Conservation (phyloP, 1,140 invertebrate species). For the Conus betulinus region DNA sequence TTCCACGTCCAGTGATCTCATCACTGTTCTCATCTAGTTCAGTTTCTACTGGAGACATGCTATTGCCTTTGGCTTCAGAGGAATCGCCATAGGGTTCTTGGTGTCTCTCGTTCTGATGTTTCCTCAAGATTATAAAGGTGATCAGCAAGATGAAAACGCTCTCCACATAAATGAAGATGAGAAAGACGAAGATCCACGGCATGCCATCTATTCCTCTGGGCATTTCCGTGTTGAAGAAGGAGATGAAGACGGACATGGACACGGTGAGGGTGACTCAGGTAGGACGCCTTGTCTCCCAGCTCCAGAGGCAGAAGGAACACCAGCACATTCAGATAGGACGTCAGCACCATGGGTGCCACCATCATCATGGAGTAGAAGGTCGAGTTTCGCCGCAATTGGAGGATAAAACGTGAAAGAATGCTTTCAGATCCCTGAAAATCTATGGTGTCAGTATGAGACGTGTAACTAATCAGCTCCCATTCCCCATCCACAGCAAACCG, state of each 20-base stretch:
- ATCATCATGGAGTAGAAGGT: constrained; percentile 85
- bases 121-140: background rate
- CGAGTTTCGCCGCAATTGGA: constrained; percentile 91
- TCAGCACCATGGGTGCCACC: constrained; percentile 78
- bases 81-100: background rate
- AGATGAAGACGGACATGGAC: constrained; percentile 74
- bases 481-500: background rate
- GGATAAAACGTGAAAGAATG: constrained; percentile 64
- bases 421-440: background rate
- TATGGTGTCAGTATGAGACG: background rate
- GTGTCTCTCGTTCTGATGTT: background rate
- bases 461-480: background rate
- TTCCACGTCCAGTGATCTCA: background rate
- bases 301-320: constrained; percentile 79
- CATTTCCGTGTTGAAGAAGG: constrained; percentile 8
- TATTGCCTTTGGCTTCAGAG: background rate
- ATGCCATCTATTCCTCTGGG: background rate
- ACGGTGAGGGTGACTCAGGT: constrained; percentile 84
- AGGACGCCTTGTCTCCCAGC: constrained; percentile 79
- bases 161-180: background rate
- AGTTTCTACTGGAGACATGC: background rate
- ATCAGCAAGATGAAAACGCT: background rate
- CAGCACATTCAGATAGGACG: constrained; percentile 77
- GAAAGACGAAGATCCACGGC: background rate
- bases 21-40: background rate